A percentile compares a stretch with the other conserved stretches of the same genome.
Evolutionary conservation across 2,888 invertebrate genomes (phyloP).

Genomic region (Caenorhabditis becei): DNA sequence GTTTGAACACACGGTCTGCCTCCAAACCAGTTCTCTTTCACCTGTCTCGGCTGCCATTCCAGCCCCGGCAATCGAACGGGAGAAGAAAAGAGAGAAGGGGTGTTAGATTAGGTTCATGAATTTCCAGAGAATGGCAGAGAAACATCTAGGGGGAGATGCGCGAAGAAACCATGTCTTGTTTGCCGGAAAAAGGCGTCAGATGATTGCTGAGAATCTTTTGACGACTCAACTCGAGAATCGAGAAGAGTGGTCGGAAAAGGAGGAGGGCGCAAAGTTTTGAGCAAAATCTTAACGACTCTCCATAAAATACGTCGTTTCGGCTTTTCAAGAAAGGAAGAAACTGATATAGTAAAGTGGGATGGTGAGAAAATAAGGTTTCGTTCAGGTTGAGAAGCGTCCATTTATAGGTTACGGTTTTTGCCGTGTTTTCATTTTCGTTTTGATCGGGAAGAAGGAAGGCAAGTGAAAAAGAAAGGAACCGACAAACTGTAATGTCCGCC

Average conservation of each 20-base stretch:
- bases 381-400: too few species aligned
- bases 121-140: slow-evolving; percentile 14
- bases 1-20: slow-evolving; percentile 18
- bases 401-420: slow-evolving; percentile 13
- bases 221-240: slow-evolving; percentile 39
- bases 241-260: slow-evolving; percentile 39
- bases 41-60: slow-evolving; percentile 15
- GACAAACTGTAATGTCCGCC: slow-evolving; percentile 6
- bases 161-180: slow-evolving; percentile 26
- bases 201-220: slow-evolving; percentile 51
- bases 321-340: slow-evolving; percentile 26
- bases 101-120: slow-evolving; percentile 41
- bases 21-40: slow-evolving; percentile 24
- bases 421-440: not conserved
- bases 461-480: not conserved
- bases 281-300: slow-evolving; percentile 56
- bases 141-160: slow-evolving; percentile 10
- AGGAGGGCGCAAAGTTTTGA: slow-evolving; percentile 44
- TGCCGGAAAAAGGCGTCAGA: slow-evolving; percentile 26
- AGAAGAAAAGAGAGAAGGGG: slow-evolving; percentile 3
- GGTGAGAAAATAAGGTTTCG: not conserved
- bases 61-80: slow-evolving; percentile 22
- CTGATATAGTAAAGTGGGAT: slow-evolving; percentile 24
- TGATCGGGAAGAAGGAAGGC: not conserved
- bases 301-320: slow-evolving; percentile 56